A percentile compares a stretch with the other conserved stretches of the same genome.
These are phyloP conservation scores for Pseudomugil tenellus DNA, from an alignment of 2,797 vertebrate species.

Conservation along the genomic window DNA sequence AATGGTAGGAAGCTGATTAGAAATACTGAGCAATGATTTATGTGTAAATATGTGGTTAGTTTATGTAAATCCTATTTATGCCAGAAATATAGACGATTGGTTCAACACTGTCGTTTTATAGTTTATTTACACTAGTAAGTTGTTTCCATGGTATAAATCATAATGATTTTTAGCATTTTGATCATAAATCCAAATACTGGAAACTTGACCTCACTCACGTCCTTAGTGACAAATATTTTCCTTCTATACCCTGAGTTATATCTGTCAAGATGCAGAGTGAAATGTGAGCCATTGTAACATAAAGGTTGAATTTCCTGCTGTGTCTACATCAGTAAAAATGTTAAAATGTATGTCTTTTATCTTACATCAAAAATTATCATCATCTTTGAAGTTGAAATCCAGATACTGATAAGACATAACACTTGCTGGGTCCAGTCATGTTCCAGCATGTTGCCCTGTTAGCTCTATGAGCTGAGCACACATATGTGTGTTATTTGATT, in stretches of 20 bases:
- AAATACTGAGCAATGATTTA: constrained; percentile 6
- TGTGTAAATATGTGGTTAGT: background rate
- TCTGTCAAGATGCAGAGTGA: constrained; percentile 14
- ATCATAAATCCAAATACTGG: too few species aligned
- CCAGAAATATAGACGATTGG: background rate
- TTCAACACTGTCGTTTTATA: background rate
- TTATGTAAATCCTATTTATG: background rate
- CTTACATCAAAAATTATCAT: background rate
- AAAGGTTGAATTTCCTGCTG: background rate
- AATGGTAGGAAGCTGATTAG: background rate
- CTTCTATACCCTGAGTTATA: background rate
- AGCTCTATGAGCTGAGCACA: constrained; percentile 26
- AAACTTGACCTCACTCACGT: too few species aligned
- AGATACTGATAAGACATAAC: constrained; percentile 13
- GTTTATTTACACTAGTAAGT: background rate
- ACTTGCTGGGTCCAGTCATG: constrained; percentile 42
- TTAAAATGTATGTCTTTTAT: constrained; percentile 11
- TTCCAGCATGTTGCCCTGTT: constrained; percentile 49
- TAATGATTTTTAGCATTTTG: background rate
- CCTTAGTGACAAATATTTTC: background rate
- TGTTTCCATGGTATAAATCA: too few species aligned
- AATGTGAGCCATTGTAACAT: constrained; percentile 7
- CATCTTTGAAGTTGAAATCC: constrained; percentile 22
- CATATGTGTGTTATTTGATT: constrained; percentile 8
- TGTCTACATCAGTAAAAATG: constrained; percentile 6